Evolutionary conservation across 2,797 vertebrate species (phyloP).

Genomic region (Sparus aurata): DNA sequence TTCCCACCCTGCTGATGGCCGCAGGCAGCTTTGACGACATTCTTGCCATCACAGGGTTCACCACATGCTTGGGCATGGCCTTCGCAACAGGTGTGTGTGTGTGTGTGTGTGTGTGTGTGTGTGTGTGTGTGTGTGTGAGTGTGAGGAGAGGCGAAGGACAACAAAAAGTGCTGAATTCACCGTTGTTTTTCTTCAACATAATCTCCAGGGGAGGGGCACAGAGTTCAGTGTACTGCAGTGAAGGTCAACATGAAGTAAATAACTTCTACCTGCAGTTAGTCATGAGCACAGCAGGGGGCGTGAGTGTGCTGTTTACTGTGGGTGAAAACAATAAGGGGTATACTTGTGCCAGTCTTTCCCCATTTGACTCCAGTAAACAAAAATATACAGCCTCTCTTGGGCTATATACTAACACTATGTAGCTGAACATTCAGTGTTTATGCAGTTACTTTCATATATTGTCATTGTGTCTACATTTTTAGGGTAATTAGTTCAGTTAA

Average conservation of each 20-base stretch:
- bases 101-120: neutral
- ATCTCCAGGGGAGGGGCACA: conserved; percentile 17
- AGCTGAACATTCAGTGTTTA: neutral
- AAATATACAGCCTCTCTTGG: neutral
- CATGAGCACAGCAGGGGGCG: conserved; percentile 70
- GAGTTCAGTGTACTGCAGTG: neutral
- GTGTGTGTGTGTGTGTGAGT: neutral
- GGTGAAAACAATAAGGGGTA: no score
- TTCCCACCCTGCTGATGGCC: conserved; percentile 94
- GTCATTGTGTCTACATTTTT: neutral
- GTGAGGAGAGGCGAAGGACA: neutral
- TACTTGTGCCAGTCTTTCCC: neutral
- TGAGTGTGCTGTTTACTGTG: conserved; percentile 17
- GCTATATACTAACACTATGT: neutral
- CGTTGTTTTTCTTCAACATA: conserved; percentile 13
- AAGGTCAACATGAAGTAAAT: conserved; percentile 6
- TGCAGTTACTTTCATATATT: neutral
- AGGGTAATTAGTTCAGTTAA: neutral
- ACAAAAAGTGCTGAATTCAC: conserved; percentile 8
- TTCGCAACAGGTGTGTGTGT: conserved; percentile 90
- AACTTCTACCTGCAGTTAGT: conserved; percentile 52
- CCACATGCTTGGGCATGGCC: conserved; percentile 94
- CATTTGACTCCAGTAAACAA: neutral
- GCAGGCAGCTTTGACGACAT: conserved; percentile 97
- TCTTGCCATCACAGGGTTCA: conserved; percentile 97